phyloP scores from a whole-genome alignment of 2,797 vertebrate genomes.

The Eulemur albifrons region DNA sequence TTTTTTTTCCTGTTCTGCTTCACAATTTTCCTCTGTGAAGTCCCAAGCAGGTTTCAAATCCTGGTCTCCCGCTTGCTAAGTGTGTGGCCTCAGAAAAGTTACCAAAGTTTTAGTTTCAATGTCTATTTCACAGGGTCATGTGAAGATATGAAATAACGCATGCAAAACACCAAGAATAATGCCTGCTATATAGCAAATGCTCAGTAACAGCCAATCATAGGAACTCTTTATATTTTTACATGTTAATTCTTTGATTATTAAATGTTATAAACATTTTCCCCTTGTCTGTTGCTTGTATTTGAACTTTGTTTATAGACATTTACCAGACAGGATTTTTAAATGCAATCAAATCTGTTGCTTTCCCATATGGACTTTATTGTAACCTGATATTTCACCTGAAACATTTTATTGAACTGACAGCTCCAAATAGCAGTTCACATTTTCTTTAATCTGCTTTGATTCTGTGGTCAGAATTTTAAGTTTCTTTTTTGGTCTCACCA shows the following conservation, averaged over 20 bases:
- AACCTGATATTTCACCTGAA: background rate
- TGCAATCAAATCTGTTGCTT: background rate
- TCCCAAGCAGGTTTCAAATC: background rate
- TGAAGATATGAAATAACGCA: background rate
- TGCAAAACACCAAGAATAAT: background rate
- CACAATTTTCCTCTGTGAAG: background rate
- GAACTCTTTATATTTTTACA: background rate
- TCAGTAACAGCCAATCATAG: background rate
- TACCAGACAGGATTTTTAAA: background rate
- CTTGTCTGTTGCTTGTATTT: background rate
- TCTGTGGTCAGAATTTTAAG: background rate
- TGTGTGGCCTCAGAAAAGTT: background rate
- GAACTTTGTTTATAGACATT: background rate
- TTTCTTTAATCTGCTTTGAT: background rate
- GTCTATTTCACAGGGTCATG: background rate
- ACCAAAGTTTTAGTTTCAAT: background rate
- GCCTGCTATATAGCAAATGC: background rate
- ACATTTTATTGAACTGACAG: background rate
- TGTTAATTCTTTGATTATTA: background rate
- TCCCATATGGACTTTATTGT: background rate
- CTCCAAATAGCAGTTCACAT: background rate
- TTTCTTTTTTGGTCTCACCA: background rate
- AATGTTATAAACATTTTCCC: background rate
- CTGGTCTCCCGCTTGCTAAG: background rate
- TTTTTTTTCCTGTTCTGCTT: background rate